Conservation (phyloP, 2,113 vertebrate species). For the Cebus imitator region DNA sequence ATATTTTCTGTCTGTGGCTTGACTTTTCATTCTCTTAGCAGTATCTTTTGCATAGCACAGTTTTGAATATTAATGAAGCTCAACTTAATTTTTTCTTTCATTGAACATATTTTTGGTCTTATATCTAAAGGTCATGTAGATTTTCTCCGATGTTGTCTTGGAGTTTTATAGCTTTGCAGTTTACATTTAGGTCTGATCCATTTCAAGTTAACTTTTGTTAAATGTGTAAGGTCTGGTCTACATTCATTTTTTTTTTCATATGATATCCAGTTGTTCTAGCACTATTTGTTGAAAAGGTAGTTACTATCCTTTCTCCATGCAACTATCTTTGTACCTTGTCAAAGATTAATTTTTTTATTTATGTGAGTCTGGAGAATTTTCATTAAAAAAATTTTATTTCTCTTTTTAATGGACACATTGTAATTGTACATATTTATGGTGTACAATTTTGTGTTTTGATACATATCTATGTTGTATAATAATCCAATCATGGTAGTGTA, state of each 20-base stretch:
- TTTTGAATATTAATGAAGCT: constrained; percentile 9
- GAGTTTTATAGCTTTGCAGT: not conserved
- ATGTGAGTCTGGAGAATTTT: not conserved
- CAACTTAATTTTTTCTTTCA: not conserved
- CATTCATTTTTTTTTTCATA: not conserved
- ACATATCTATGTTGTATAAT: not conserved
- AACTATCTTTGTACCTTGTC: not conserved
- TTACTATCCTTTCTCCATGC: not conserved
- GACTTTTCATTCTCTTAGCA: not conserved
- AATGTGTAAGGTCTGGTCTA: not conserved
- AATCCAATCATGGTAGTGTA: not conserved
- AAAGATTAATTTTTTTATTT: not conserved
- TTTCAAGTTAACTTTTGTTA: not conserved
- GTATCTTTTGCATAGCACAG: not conserved
- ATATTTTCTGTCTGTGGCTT: not conserved
- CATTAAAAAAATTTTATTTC: not conserved
- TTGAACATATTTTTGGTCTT: not conserved
- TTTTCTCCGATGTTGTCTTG: constrained; percentile 6
- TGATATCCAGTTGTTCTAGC: not conserved
- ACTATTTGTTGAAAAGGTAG: not conserved
- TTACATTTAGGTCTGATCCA: not conserved
- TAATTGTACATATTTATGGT: not conserved
- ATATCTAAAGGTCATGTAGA: not conserved
- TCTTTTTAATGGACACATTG: not conserved
- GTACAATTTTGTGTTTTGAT: not conserved